Base-by-base conservation (phyloP, 2,888 invertebrate species). In the Bombylius discolor region DNA sequence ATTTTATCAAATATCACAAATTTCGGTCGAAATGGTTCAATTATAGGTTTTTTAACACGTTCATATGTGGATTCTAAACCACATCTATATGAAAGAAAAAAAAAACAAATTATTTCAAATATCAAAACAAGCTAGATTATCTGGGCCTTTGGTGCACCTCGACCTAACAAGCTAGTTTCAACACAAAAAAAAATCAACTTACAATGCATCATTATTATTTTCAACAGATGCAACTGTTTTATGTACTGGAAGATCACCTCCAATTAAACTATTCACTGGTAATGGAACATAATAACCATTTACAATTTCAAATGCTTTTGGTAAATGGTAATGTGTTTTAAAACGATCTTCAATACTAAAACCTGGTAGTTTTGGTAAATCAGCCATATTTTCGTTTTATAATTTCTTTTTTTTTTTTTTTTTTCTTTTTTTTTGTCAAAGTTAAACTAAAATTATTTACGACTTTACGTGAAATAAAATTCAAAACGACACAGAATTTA, bases 31-130 rank as follows among this genome's bases (percentile, higher is more conserved):
- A 84, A 84, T 13, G 79, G 78, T 0, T 81, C 79, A 32, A 80
- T 66, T 0, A 79, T 77, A 12, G 78, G 75, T 53, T 78, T 76
- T 67, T 82, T 81, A 49, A 80, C 79, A 13, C 83, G 75, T 5
- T 86, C 86, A 65, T 87, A 87, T 0, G 82, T 85, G 61, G 86
- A 70, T 0, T 83, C 81, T 1, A 86, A 85, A 66, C 87, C 84
- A 64, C 79, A 82, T 62, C 83, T 83, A 59, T 33, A 31, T 42
- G 42, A 12, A 23, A 9, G 5, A 8, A 51, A 42, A n/a, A 23
- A 42, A 51, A 12, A 42, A 14, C 8, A 23, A 13, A 9, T n/a
- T 12, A 34, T 31, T 12, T 9, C n/a, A 31, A 13, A 23, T 23
- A 14, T 33, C 6, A 23, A 42, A 50, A 8, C 34, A 36, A 36